A percentile compares a stretch with the other conserved stretches of the same genome.
phyloP scores from a whole-genome alignment of 2,888 invertebrate species.

The Orchesella flavescens region DNA sequence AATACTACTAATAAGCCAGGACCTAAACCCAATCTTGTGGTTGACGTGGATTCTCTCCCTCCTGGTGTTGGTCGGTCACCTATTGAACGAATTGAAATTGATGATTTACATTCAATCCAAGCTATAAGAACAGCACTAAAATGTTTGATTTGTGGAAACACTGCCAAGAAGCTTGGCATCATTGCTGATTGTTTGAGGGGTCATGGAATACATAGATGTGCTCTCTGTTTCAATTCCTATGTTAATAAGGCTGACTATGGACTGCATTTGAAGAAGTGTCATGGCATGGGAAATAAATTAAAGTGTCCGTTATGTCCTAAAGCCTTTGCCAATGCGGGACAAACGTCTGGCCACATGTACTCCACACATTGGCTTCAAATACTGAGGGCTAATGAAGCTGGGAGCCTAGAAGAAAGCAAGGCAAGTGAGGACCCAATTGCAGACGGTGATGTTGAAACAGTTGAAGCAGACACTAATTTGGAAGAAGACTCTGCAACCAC shows the following conservation, averaged over 20 bases:
- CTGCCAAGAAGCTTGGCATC: conserved; percentile 58
- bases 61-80: conserved; percentile 69
- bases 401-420: not conserved
- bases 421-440: not conserved
- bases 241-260: conserved; percentile 61
- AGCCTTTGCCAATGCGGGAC: conserved; percentile 67
- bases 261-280: conserved; percentile 66
- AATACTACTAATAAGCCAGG: not conserved
- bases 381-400: conserved; percentile 41
- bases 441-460: not conserved
- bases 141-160: conserved; percentile 68
- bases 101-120: conserved; percentile 61
- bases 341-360: conserved; percentile 68
- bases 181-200: conserved; percentile 66
- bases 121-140: conserved; percentile 54
- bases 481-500: not conserved
- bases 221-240: conserved; percentile 71
- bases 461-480: not conserved
- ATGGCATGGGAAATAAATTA: conserved; percentile 51
- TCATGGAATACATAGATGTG: conserved; percentile 70
- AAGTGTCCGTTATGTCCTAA: conserved; percentile 69
- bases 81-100: conserved; percentile 67
- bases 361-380: conserved; percentile 66
- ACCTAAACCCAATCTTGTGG: conserved; percentile 7
- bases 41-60: conserved; percentile 57